Conservation (phyloP, 2,797 vertebrate genomes). For the Ctenopoma multispine region DNA sequence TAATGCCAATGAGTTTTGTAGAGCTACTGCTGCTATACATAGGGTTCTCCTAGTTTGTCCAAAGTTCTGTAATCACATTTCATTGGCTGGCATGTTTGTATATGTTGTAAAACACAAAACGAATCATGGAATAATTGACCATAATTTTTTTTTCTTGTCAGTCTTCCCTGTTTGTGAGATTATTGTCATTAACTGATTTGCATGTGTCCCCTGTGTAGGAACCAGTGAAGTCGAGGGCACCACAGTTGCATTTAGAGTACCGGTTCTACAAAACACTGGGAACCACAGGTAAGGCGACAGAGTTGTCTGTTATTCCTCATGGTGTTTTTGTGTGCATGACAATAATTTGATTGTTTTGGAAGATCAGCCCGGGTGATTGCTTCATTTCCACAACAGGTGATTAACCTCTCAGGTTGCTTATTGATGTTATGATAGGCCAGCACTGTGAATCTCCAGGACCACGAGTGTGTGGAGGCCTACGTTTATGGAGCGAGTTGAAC, state of each 20-base stretch:
- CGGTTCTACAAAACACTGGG: constrained; percentile 99
- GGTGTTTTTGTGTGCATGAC: constrained; percentile 32
- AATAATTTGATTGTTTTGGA: constrained; percentile 55
- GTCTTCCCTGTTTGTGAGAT: background rate
- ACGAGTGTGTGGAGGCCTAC: background rate
- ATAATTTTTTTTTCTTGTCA: background rate
- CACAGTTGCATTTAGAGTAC: constrained; percentile 98
- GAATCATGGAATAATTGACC: constrained; percentile 21
- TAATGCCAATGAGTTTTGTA: background rate
- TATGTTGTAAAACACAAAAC: background rate
- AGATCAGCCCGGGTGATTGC: constrained; percentile 62
- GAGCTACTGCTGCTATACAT: no score
- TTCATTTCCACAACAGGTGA: constrained; percentile 75
- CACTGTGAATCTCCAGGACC: constrained; percentile 49
- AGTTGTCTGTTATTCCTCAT: background rate
- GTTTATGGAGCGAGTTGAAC: constrained; percentile 11
- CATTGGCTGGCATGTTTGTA: background rate
- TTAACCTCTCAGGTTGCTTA: constrained; percentile 53
- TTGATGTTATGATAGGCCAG: constrained; percentile 40
- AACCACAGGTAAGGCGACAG: constrained; percentile 88
- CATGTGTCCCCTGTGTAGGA: constrained; percentile 85
- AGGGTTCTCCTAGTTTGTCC: no score
- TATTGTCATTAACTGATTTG: constrained; percentile 35
- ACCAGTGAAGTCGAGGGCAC: constrained; percentile 98
- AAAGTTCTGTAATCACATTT: no score